These are phyloP conservation scores for Sceliomorpha sp. DNA, from an alignment of 2,888 invertebrate genomes.

Conservation along the genomic window DNA sequence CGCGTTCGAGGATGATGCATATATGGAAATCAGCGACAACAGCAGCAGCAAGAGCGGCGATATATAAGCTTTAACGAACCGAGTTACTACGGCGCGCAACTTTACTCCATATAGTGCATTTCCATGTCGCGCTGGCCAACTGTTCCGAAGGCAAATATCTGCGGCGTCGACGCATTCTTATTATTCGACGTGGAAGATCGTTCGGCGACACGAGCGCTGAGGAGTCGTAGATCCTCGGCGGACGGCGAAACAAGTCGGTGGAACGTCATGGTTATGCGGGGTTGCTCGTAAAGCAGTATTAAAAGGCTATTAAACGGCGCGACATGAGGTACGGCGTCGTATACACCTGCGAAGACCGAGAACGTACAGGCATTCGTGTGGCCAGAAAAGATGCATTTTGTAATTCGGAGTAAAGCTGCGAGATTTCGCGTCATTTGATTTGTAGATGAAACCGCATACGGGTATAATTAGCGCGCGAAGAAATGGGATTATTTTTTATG, in stretches of 20 bases:
- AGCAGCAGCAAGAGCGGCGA: too few species aligned
- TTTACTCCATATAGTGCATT: conserved; percentile 8
- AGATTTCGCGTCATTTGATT: too few species aligned
- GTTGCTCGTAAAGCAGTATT: conserved; percentile 66
- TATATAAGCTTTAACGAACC: conserved; percentile 10
- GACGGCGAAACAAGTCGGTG: conserved; percentile 3
- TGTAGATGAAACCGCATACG: too few species aligned
- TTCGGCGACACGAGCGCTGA: conserved; percentile 9
- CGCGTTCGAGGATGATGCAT: background rate
- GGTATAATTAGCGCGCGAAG: too few species aligned
- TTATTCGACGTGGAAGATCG: conserved; percentile 14
- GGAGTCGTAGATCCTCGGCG: conserved; percentile 5
- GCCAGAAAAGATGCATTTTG: too few species aligned
- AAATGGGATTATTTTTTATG: too few species aligned
- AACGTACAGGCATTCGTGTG: too few species aligned
- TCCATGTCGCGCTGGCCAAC: conserved; percentile 7
- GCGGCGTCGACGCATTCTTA: conserved; percentile 2
- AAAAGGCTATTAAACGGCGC: conserved; percentile 70
- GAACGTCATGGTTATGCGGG: conserved; percentile 35
- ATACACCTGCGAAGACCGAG: conserved; percentile 58
- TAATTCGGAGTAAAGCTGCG: too few species aligned
- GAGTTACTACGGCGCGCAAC: background rate
- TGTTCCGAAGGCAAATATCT: conserved; percentile 16
- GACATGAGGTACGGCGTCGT: conserved; percentile 70
- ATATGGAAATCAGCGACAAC: conserved; percentile 13